phyloP scores from a whole-genome alignment of 2,113 vertebrate genomes.

The Orthochromis indermauri region DNA sequence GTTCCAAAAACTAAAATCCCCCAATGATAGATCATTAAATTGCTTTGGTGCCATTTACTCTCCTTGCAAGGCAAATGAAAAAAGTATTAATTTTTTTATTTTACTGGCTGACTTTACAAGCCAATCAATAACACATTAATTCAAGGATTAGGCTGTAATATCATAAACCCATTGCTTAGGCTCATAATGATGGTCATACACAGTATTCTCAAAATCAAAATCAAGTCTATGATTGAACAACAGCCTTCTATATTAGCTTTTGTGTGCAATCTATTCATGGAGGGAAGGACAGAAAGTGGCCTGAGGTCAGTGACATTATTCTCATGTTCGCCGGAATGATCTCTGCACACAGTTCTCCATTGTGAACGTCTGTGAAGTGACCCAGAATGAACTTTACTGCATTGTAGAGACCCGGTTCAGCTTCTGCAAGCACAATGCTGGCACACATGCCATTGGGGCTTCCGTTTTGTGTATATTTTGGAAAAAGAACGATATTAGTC shows the following conservation, averaged over 20 bases:
- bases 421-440: neutral
- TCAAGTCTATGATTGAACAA: neutral
- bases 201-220: neutral
- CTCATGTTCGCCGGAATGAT: neutral
- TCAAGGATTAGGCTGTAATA: neutral
- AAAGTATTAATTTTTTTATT: neutral
- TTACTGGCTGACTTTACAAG: neutral
- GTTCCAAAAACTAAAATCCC: neutral
- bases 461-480: neutral
- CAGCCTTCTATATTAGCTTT: neutral
- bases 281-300: constrained; percentile 20
- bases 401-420: neutral
- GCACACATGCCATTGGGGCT: neutral
- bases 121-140: neutral
- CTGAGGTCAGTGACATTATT: constrained; percentile 2
- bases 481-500: neutral
- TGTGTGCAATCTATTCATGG: neutral
- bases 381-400: neutral
- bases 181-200: neutral
- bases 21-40: neutral
- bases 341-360: constrained; percentile 20
- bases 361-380: constrained; percentile 24
- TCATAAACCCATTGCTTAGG: neutral
- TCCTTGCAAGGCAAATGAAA: neutral
- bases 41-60: neutral